Base-by-base conservation (phyloP, 2,797 vertebrate genomes). In the Borostomias antarcticus region DNA sequence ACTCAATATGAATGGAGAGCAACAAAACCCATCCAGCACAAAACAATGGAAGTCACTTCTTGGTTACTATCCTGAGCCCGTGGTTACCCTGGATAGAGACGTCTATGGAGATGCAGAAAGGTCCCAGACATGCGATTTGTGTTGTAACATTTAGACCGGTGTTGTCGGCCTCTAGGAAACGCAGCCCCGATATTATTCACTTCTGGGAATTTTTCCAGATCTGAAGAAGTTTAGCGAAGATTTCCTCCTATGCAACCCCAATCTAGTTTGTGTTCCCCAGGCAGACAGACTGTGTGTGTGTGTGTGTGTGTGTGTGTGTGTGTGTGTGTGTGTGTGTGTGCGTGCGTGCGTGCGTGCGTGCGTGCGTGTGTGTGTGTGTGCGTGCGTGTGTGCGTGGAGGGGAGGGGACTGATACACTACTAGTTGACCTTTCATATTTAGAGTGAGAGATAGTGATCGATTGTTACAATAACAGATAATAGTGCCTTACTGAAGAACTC, bases 401-500 rank as follows among this genome's bases (percentile, higher is more conserved):
- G 11, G 1, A 43, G 57, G 23, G 19, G 33, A 51, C 9, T 25
- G n/a, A 19, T 30, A 48, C 58, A 32, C 15, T 30, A 48, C 6
- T 30, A 28, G 40, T 45, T 47, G 26, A 19, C 56, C 52, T 5
- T 37, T 40, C 15, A 17, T 40, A 21, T 56, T 56, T 56, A 32
- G 53, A 56, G 28, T 30, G 19, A 13, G n/a, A 13, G 48, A 21
- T 32, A 11, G 21, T 58, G 32, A 21, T 58, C 35, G 65, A 70
- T 43, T 85, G 85, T 89, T 89, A 87, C 87, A 84, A 58, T 80
- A 75, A 70, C 40, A 66, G 35, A 50, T 11, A 66, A 32, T 78
- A 77, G 74, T 80, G 77, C 80, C 83, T 86, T 85, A 72, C 64
- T 82, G 79, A 82, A 70, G 51, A 48, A 63, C 26, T 65, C 10